Base-by-base conservation (phyloP, 2,113 vertebrate species). In the Heptranchias perlo region DNA sequence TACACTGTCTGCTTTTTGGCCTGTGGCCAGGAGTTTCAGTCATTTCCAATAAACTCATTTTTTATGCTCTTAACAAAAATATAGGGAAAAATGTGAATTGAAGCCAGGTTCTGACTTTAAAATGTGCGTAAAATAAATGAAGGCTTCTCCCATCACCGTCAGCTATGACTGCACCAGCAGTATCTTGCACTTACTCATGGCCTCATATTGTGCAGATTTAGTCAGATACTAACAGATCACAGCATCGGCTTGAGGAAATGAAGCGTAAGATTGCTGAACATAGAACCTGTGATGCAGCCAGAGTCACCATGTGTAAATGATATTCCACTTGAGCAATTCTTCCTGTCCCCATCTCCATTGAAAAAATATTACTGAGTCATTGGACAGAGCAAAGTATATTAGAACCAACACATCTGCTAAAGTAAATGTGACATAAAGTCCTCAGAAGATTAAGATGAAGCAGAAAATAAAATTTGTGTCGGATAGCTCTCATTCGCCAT, bases 21-120 rank as follows among this genome's bases (percentile, higher is more conserved):
- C 58, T 62, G 35, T 2, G 14, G 61, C 89, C 89, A 93, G 89
- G 35, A 93, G 89, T 62, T 93, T 93, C 89, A 93, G 58, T 93
- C 89, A 92, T 62, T 93, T 62, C 89, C 89, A 93, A 93, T 93
- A 93, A 93, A 64, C 31, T 62, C 35, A 8, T 21, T 93, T 91
- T 91, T 58, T 39, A 93, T 62, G 89, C 58, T 39, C 89, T 93
- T 93, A 93, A 92, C 89, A 92, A 93, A n/a, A 93, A 93, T 39
- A n/a, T 62, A 93, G 58, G 58, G 61, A 93, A 93, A 62, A 62
- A 62, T 62, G 58, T 93, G 89, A 93, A 93, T 0, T 62, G 58
- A 62, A 93, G 89, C 89, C 89, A 93, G 89, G 4, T 39, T 93
- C 61, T 39, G 89, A 39, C 58, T 39, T 44, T 64, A 93, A 93